Conservation (phyloP, 2,113 vertebrate genomes). For the Laterallus jamaicensis region DNA sequence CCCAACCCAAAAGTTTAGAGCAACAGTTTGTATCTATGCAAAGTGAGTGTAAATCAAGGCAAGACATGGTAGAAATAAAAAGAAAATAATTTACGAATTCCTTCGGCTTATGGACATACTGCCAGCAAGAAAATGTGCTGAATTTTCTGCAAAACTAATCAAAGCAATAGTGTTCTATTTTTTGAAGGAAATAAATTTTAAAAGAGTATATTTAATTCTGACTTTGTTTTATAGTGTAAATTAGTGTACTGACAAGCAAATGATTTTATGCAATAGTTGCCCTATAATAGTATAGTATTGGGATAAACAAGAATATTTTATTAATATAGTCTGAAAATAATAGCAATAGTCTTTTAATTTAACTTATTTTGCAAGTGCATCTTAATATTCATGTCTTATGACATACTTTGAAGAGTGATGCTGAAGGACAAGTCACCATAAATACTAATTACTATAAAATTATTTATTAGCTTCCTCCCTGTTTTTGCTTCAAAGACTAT, state of each 20-base stretch:
- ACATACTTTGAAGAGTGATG: background rate
- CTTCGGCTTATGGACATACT: background rate
- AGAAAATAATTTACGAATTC: background rate
- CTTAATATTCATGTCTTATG: background rate
- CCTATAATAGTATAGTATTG: background rate
- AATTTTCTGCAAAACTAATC: background rate
- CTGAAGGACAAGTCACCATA: background rate
- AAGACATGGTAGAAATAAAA: background rate
- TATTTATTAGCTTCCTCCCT: background rate
- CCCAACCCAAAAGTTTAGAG: background rate
- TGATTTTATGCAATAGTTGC: background rate
- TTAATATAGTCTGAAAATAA: background rate
- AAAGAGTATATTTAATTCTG: background rate
- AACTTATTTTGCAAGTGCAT: background rate
- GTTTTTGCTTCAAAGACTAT: background rate
- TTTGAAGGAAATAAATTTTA: background rate
- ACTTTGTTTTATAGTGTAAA: background rate
- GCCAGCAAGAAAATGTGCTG: background rate
- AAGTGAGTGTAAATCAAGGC: slow-evolving; percentile 2
- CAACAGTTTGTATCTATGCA: background rate
- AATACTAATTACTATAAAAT: background rate
- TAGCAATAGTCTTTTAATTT: background rate
- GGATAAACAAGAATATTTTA: background rate
- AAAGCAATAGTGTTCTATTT: background rate
- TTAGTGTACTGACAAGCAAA: background rate